phyloP scores from a whole-genome alignment of 2,888 invertebrate genomes.

The Mesochorus sp. region DNA sequence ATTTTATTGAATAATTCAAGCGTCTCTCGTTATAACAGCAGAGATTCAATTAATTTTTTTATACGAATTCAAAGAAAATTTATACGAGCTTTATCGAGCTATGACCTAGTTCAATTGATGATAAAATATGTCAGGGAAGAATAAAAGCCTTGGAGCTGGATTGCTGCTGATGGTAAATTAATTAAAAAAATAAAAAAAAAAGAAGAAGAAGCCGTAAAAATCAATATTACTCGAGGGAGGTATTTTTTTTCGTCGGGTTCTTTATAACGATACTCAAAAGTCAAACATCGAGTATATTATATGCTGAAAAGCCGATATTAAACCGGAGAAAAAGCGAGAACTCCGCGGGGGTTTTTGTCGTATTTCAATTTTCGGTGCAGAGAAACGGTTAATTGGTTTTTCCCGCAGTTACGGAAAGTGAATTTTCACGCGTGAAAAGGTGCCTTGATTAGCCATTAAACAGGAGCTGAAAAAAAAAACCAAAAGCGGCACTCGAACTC shows the following conservation, averaged over 20 bases:
- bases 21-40: too few species aligned
- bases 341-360: not conserved
- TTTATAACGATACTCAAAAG: constrained; percentile 1
- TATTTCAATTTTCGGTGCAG: constrained; percentile 10
- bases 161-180: not conserved
- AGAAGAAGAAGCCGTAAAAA: not conserved
- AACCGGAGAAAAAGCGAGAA: not conserved
- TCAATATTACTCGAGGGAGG: constrained; percentile 1
- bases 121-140: not conserved
- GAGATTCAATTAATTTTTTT: too few species aligned
- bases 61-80: too few species aligned
- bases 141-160: not conserved
- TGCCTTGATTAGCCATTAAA: constrained; percentile 27
- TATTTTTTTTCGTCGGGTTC: not conserved
- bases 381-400: constrained; percentile 42
- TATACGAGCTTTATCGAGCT: not conserved
- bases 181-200: not conserved
- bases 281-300: constrained; percentile 2
- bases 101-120: constrained; percentile 7
- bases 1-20: not conserved
- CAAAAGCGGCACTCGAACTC: not conserved
- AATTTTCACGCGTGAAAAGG: constrained; percentile 48
- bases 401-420: constrained; percentile 13
- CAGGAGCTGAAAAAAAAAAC: not conserved
- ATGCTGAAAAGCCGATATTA: not conserved